phyloP scores from a whole-genome alignment of 2,797 vertebrate species.

The Dryobates pubescens region DNA sequence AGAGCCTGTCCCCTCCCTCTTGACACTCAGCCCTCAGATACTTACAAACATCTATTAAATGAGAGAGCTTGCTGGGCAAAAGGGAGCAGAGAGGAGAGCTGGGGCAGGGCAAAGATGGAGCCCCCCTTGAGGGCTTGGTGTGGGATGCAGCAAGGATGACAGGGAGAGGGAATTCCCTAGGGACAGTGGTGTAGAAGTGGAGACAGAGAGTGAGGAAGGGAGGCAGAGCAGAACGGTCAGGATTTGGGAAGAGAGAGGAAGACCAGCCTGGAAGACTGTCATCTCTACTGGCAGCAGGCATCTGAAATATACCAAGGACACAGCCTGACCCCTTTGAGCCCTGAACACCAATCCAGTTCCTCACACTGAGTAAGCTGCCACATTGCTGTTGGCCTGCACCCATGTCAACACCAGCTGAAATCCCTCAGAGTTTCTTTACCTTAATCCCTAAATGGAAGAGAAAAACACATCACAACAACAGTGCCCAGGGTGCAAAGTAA shows the following conservation, averaged over 20 bases:
- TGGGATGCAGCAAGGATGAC: background rate
- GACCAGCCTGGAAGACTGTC: background rate
- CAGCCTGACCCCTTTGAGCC: background rate
- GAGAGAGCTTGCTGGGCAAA: background rate
- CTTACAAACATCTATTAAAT: too few relatives aligned
- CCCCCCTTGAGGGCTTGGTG: accelerated
- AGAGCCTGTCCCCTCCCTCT: too few relatives aligned
- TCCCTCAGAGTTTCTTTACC: background rate
- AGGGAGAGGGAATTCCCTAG: background rate
- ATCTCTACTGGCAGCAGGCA: background rate
- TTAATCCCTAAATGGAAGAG: background rate
- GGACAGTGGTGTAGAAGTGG: background rate
- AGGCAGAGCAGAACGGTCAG: background rate
- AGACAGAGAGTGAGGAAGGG: background rate
- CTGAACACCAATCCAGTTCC: background rate
- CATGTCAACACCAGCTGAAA: background rate
- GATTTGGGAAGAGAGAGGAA: background rate
- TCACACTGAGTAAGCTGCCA: background rate
- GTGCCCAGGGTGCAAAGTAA: background rate
- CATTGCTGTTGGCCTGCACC: background rate
- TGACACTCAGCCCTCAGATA: too few relatives aligned
- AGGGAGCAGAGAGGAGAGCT: background rate
- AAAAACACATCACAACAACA: background rate
- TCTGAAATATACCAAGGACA: background rate
- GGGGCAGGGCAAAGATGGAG: accelerated